Conservation (phyloP, 2,797 vertebrate species). For the Thamnophis elegans region DNA sequence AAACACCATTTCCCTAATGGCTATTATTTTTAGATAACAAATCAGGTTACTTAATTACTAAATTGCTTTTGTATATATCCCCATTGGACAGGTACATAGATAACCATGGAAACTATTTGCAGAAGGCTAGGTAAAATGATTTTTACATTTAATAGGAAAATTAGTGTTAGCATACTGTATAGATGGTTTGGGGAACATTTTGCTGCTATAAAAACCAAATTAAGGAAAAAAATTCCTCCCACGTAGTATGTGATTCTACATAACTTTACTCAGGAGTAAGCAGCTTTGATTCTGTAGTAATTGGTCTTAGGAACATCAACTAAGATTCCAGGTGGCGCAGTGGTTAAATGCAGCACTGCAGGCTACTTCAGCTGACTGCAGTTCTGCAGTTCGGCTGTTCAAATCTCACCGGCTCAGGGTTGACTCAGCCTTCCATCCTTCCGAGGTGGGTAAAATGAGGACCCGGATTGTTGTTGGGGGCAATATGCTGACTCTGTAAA, state of each 20-base stretch:
- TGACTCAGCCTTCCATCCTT: too few relatives aligned
- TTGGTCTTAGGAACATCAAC: not conserved
- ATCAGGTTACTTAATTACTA: constrained; percentile 67
- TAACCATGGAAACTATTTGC: constrained; percentile 72
- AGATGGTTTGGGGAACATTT: constrained; percentile 17
- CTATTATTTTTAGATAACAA: constrained; percentile 60
- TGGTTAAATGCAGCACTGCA: too few relatives aligned
- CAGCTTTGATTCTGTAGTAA: not conserved
- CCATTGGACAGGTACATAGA: constrained; percentile 53
- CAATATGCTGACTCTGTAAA: too few relatives aligned
- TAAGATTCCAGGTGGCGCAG: too few relatives aligned
- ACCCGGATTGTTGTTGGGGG: too few relatives aligned
- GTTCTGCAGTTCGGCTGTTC: too few relatives aligned
- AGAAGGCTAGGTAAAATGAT: constrained; percentile 48
- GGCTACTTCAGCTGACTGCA: too few relatives aligned
- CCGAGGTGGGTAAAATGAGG: too few relatives aligned
- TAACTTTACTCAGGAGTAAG: not conserved
- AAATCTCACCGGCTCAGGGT: too few relatives aligned
- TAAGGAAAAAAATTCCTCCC: constrained; percentile 11
- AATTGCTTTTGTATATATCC: constrained; percentile 59
- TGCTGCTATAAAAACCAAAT: constrained; percentile 20
- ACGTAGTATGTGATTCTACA: not conserved
- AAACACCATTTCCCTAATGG: constrained; percentile 56
- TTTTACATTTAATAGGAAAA: constrained; percentile 53
- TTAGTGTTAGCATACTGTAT: constrained; percentile 41